phyloP scores from a whole-genome alignment of 2,113 vertebrate species.

The Phyllopteryx taeniolatus region DNA sequence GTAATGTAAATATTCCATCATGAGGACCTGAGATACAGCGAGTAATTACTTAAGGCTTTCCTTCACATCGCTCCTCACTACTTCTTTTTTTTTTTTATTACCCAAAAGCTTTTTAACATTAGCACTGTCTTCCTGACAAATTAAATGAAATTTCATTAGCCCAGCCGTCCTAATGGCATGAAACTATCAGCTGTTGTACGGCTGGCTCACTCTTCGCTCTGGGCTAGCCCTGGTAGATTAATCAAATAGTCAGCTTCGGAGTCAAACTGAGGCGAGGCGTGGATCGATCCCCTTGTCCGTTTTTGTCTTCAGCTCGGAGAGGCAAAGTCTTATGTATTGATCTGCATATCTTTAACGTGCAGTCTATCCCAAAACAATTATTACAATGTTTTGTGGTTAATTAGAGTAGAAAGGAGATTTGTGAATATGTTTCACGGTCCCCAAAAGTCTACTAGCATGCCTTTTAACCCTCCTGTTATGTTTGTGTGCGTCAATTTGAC shows the following conservation, averaged over 20 bases:
- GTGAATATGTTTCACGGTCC: background rate
- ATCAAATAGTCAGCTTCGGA: constrained; percentile 78
- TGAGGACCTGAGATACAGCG: constrained; percentile 85
- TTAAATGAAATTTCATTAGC: constrained; percentile 99
- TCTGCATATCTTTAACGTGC: constrained; percentile 68
- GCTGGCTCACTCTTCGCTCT: constrained; percentile 75
- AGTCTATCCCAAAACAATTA: constrained; percentile 67
- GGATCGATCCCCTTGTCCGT: constrained; percentile 72
- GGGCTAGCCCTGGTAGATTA: constrained; percentile 70
- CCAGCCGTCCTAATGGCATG: constrained; percentile 92
- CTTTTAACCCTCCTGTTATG: background rate
- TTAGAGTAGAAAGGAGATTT: background rate
- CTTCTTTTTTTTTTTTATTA: constrained; percentile 77
- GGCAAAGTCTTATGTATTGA: constrained; percentile 70
- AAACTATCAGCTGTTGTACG: constrained; percentile 81
- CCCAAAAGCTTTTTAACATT: constrained; percentile 99
- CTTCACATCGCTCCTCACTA: constrained; percentile 82
- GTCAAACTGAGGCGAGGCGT: constrained; percentile 70
- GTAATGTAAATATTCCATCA: constrained; percentile 99
- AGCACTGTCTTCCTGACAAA: constrained; percentile 99
- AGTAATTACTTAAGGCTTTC: constrained; percentile 98
- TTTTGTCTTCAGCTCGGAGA: constrained; percentile 62
- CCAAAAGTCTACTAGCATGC: background rate
- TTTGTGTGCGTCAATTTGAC: background rate
- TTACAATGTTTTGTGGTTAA: constrained; percentile 35